These are phyloP conservation scores for Iselma pallidipennis DNA, from an alignment of 2,888 invertebrate genomes.

Conservation along the genomic window DNA sequence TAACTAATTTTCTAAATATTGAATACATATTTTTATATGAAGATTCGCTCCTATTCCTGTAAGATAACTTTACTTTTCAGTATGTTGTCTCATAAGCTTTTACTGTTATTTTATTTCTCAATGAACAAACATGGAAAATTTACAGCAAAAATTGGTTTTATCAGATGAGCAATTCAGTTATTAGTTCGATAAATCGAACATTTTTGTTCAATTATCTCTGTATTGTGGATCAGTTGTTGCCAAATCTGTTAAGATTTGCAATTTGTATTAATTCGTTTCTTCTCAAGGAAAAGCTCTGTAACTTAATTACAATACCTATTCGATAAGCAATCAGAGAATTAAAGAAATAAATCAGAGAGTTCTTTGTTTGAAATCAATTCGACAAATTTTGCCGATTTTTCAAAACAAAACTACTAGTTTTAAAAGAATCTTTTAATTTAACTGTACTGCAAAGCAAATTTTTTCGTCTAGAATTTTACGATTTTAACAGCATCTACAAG, in stretches of 20 bases:
- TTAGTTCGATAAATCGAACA: not conserved
- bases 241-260: not conserved
- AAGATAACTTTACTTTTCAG: too few species aligned
- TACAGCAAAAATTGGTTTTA: not conserved
- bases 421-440: not conserved
- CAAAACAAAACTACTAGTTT: constrained; percentile 13
- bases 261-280: constrained; percentile 7
- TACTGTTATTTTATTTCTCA: not conserved
- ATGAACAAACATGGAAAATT: not conserved
- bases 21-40: too few species aligned
- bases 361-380: constrained; percentile 30
- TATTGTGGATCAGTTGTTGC: too few species aligned
- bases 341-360: constrained; percentile 35
- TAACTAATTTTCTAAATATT: too few species aligned
- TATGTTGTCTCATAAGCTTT: not conserved
- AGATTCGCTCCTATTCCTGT: too few species aligned
- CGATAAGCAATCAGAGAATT: constrained; percentile 31
- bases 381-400: constrained; percentile 26
- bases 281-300: constrained; percentile 31
- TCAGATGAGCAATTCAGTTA: not conserved
- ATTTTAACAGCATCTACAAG: not conserved
- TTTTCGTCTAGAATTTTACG: not conserved
- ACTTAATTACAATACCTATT: constrained; percentile 36
- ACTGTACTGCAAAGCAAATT: not conserved
- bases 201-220: not conserved